These are phyloP conservation scores for Aricia artaxerxes DNA, from an alignment of 2,888 invertebrate species.

Conservation along the genomic window DNA sequence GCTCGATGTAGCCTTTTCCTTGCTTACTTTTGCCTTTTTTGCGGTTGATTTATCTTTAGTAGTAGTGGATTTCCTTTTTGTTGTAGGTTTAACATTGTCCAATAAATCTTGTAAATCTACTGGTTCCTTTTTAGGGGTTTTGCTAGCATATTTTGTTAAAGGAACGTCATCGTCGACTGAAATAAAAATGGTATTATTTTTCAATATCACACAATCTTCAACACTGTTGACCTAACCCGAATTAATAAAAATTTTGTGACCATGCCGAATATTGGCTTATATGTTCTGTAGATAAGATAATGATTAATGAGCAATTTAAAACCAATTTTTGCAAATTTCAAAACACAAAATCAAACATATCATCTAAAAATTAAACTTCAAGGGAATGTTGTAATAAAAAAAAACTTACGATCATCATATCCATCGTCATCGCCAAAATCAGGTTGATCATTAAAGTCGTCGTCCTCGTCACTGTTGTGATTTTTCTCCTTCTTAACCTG, in stretches of 20 bases:
- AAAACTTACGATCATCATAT: slow-evolving; percentile 52
- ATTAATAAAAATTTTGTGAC: too few relatives aligned
- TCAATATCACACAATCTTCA: not conserved
- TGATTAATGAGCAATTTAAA: not conserved
- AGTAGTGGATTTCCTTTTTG: slow-evolving; percentile 61
- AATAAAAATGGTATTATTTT: slow-evolving; percentile 40
- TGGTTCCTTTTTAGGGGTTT: slow-evolving; percentile 66
- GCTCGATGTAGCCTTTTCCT: slow-evolving; percentile 57
- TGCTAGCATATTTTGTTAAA: slow-evolving; percentile 63
- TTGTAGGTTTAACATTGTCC: slow-evolving; percentile 57
- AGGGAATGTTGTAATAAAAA: not conserved
- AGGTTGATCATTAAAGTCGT: slow-evolving; percentile 46
- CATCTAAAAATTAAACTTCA: not conserved
- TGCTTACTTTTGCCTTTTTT: slow-evolving; percentile 61
- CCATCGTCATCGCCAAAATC: slow-evolving; percentile 48
- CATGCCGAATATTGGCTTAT: not conserved
- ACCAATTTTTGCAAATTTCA: too few relatives aligned
- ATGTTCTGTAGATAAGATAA: not conserved
- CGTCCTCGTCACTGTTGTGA: slow-evolving; percentile 54
- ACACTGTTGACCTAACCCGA: not conserved
- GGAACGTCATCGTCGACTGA: slow-evolving; percentile 73
- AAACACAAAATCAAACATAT: not conserved
- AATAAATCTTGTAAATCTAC: slow-evolving; percentile 60
- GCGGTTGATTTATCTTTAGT: slow-evolving; percentile 54
- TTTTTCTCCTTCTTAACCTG: slow-evolving; percentile 58